Evolutionary conservation across 2,888 invertebrate genomes (phyloP).

Genomic region (Formica aserva): DNA sequence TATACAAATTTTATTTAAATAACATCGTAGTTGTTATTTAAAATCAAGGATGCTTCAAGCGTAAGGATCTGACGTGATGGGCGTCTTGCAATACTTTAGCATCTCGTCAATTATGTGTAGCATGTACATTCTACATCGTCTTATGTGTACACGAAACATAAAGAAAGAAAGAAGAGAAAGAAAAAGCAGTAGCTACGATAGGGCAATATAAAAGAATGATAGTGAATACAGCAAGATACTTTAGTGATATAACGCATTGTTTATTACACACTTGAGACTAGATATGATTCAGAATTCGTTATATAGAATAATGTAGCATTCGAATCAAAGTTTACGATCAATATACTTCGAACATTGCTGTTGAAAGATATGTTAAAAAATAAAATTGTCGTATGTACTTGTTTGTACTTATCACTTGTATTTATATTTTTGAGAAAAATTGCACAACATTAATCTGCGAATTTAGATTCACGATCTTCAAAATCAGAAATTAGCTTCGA

Average conservation of each 20-base stretch:
- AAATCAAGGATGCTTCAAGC: not conserved
- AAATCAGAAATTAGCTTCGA: not conserved
- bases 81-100: not conserved
- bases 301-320: not conserved
- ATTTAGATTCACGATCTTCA: not conserved
- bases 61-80: not conserved
- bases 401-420: not conserved
- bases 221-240: not conserved
- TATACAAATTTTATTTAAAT: constrained; percentile 1
- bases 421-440: not conserved
- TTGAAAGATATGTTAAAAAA: not conserved
- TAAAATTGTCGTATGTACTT: not conserved
- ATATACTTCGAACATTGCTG: not conserved
- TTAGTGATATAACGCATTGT: not conserved
- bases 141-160: no score
- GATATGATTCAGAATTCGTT: not conserved
- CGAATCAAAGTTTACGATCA: not conserved
- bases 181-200: not conserved
- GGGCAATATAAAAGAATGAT: not conserved
- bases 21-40: not conserved
- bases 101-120: not conserved
- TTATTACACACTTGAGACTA: not conserved
- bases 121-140: not conserved
- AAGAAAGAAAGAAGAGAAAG: not conserved
- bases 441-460: not conserved